A percentile compares a stretch with the other conserved stretches of the same genome.
These are phyloP conservation scores for Panagrolaimus sp. DNA, from an alignment of 1,140 invertebrate genomes.

Conservation along the genomic window DNA sequence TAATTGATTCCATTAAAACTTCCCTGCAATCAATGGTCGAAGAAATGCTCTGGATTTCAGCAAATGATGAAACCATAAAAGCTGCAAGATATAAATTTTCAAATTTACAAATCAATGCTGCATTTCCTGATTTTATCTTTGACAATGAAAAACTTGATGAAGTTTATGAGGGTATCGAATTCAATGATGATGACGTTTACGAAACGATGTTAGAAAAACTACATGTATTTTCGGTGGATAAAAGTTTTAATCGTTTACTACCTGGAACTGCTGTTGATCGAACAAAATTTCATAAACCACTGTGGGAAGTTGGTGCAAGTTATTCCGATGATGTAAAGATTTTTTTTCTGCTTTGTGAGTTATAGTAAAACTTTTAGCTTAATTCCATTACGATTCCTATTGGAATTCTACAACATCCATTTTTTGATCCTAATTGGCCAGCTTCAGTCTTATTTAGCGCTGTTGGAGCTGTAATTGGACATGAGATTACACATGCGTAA, in stretches of 20 bases:
- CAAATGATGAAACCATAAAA: background rate
- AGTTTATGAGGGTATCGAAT: background rate
- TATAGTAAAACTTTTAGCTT: background rate
- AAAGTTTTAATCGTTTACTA: background rate
- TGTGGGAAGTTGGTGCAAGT: background rate
- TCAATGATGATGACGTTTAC: background rate
- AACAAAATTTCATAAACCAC: background rate
- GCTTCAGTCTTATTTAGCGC: background rate
- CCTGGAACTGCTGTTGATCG: background rate
- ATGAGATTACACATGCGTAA: slow-evolving; percentile 9
- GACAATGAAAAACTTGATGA: background rate
- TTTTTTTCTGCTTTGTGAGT: background rate
- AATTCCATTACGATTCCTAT: background rate
- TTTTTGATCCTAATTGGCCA: background rate
- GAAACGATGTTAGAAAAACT: too few relatives aligned
- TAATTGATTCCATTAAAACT: too few relatives aligned
- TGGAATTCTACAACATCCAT: background rate
- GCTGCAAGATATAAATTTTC: background rate
- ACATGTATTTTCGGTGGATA: background rate
- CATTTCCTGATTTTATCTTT: background rate
- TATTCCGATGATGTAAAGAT: background rate
- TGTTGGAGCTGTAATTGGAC: slow-evolving; percentile 1
- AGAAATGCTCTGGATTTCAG: background rate
- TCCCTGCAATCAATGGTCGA: background rate
- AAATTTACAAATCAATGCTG: background rate